Evolutionary conservation across 2,113 vertebrate genomes (phyloP).

Genomic region (Martes martes): DNA sequence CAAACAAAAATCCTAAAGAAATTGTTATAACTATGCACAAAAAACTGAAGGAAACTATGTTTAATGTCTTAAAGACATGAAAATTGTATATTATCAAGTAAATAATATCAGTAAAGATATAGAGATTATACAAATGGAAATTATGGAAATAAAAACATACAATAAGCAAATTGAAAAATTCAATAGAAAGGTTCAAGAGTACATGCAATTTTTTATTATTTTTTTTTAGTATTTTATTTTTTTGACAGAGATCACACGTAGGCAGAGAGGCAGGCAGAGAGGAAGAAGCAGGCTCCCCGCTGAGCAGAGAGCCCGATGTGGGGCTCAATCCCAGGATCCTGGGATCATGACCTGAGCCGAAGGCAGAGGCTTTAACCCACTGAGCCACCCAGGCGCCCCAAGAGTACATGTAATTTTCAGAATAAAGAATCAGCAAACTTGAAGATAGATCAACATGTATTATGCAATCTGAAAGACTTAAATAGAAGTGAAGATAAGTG

Average conservation of each 20-base stretch:
- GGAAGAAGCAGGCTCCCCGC: too few relatives aligned
- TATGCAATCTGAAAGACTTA: not conserved
- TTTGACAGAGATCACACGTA: too few relatives aligned
- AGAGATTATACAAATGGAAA: not conserved
- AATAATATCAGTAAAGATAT: not conserved
- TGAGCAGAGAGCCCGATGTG: too few relatives aligned
- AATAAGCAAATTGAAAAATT: not conserved
- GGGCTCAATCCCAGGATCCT: too few relatives aligned
- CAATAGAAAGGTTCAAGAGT: not conserved
- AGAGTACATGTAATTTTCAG: not conserved
- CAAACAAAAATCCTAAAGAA: not conserved
- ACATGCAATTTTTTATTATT: not conserved
- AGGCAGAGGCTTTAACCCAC: too few relatives aligned
- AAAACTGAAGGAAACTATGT: not conserved
- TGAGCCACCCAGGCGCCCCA: too few relatives aligned
- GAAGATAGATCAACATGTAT: not conserved
- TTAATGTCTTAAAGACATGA: not conserved
- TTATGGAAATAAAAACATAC: not conserved
- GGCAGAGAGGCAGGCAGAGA: too few relatives aligned
- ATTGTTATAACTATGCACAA: not conserved
- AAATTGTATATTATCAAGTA: not conserved
- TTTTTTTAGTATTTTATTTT: too few relatives aligned
- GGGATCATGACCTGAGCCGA: too few relatives aligned
- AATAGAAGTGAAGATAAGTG: not conserved
- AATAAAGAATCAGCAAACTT: not conserved